Base-by-base conservation (phyloP, 2,113 vertebrate species). In the Chelonoidis abingdonii region DNA sequence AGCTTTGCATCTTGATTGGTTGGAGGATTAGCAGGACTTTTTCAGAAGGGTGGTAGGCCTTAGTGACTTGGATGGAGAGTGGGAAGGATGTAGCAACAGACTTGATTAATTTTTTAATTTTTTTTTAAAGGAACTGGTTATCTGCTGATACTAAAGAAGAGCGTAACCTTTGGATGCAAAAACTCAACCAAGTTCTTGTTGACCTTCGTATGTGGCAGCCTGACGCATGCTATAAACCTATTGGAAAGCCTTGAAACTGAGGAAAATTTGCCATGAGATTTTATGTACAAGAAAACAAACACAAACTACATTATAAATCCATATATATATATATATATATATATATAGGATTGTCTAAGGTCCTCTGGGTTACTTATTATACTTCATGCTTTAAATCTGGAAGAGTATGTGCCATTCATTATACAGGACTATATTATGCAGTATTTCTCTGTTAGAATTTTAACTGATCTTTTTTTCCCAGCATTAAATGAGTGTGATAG, bases 101-200 rank as follows among this genome's bases (percentile, higher is more conserved):
- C 47, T 49, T 0, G 31, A 29, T 47, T 84, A 92, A 89, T 84
- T 44, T 44, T 44, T 44, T 44, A 44, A 44, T 75, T 89, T 85
- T 44, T 76, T 93, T 94, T n/a, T 88, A 38, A 97, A 99, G 99
- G 97, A 99, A 99, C 98, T 99, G 99, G 99, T 97, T 99, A 57
- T 99, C 99, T n/a, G 99, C 99, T 4, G 99, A 99, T 97, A 99
- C 99, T 8, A 99, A 99, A 92, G 99, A 99, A 1, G 99, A 99
- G 52, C 98, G 99, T 88, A 99, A 99, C 62, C 98, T 99, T 91
- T 99, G 99, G 99, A 99, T 99, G 99, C 99, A 98, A 89, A 99
- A 99, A 76, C 98, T 99, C 89, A 99, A 99, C 97, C 99, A 99
- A 97, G 99, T 99, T 75, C 97, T 99, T 25, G 57, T 99, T 95